A percentile compares a stretch with the other conserved stretches of the same genome.
Evolutionary conservation across 2,113 vertebrate species (phyloP).

Genomic region (Choloepus hoffmanni): DNA sequence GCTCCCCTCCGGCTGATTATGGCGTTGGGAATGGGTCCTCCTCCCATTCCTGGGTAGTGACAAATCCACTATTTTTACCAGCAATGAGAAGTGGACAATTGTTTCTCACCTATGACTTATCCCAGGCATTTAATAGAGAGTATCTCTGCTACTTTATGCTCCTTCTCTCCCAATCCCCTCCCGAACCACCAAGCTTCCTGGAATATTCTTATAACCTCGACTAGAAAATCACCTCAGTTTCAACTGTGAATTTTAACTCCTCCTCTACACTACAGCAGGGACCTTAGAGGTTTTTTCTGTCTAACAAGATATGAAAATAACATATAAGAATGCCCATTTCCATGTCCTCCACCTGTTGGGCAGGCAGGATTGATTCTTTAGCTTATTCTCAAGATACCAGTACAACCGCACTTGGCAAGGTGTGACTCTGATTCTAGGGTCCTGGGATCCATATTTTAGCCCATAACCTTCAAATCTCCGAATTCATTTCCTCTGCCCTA

Average conservation of each 20-base stretch:
- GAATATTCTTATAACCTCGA: not conserved
- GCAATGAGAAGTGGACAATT: not conserved
- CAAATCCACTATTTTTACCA: not conserved
- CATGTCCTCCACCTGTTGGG: not conserved
- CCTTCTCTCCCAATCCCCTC: not conserved
- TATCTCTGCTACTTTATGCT: not conserved
- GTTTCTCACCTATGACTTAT: not conserved
- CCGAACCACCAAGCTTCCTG: not conserved
- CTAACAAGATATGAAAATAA: constrained; percentile 24
- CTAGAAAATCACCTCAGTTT: constrained; percentile 20
- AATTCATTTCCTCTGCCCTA: not conserved
- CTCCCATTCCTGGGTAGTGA: not conserved
- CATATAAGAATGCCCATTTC: not conserved
- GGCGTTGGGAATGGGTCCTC: not conserved
- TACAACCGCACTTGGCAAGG: not conserved
- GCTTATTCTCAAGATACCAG: not conserved
- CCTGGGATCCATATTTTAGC: not conserved
- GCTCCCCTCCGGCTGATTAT: not conserved
- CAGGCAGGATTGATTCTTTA: not conserved
- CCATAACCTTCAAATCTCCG: not conserved
- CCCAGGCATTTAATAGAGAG: not conserved
- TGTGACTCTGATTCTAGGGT: not conserved
- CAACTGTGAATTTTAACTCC: not conserved
- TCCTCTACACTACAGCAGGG: not conserved
- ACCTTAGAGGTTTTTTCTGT: not conserved